Evolutionary conservation across 2,797 vertebrate species (phyloP), one percentile per base, ranked within the genome.

Genomic region (Acanthurus lineatus): DNA sequence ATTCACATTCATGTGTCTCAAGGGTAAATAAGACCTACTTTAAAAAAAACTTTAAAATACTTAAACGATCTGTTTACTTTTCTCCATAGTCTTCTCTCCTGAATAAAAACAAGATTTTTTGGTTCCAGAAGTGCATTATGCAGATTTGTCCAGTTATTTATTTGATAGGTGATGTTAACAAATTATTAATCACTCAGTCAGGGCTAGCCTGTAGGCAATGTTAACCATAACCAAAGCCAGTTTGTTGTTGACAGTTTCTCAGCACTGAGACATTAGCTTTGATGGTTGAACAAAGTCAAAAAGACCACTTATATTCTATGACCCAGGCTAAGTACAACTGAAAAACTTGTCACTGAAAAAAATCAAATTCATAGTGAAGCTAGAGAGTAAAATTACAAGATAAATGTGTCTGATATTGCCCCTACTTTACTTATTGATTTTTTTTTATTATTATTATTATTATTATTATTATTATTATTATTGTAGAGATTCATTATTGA

Each of bases 11-110:
- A 2, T 62, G 12, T 56, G 60, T 62, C 62, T 57, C 52, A 17
- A 38, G 40, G 58, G 25, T 74, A 56, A 82, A 54, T 53, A 57
- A 78, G 38, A 9, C 61, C 74, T 77, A 49, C 32, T 84, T 76
- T 19, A 70, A 64, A 64, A 64, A 64, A 51, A 56, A 11, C 17
- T 35, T 8, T 59, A 62, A 51, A 32, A 35, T 25, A 17, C 7
- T 57, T 44, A 35, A 71, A 54, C 16, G 9, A 17, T 12, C 44
- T 57, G 8, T 40, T 66, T 79, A 54, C 9, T 62, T 35, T 44
- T 35, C 42, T 60, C 9, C 1, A 4, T 47, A 4, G 6, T 53
- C 22, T 3, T 17, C 20, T 64, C 53, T 73, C 44, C 16, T 49
- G 49, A 28, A 45, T 66, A 49, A 28, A 45, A 25, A 19, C 25